phyloP scores from a whole-genome alignment of 2,888 invertebrate genomes.

The Tenthredo notha region DNA sequence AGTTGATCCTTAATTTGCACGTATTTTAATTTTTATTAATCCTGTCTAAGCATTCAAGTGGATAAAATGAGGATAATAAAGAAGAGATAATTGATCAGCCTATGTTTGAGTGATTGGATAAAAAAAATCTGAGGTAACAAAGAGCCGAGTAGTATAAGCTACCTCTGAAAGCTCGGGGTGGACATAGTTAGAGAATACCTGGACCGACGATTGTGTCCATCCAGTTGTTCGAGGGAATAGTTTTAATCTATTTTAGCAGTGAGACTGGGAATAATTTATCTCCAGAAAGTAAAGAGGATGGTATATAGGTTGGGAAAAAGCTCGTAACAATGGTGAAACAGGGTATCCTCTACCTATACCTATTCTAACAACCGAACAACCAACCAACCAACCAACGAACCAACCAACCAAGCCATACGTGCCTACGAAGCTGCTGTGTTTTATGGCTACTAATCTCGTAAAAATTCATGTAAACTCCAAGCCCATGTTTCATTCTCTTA shows the following conservation, averaged over 20 bases:
- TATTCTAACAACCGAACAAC: background rate
- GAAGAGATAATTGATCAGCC: background rate
- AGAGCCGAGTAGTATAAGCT: background rate
- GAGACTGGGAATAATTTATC: constrained; percentile 37
- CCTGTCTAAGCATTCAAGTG: background rate
- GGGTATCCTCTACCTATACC: background rate
- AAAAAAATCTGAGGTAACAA: background rate
- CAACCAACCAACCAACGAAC: background rate
- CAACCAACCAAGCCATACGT: constrained; percentile 61
- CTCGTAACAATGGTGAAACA: constrained; percentile 38
- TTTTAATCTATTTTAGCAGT: constrained; percentile 26
- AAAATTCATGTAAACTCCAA: constrained; percentile 73
- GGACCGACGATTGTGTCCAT: background rate
- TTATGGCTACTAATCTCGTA: constrained; percentile 74
- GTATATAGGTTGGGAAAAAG: background rate
- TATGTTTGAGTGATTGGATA: background rate
- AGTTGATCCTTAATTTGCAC: too few species aligned
- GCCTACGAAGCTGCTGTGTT: constrained; percentile 70
- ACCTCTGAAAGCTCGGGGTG: background rate
- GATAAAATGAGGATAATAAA: background rate
- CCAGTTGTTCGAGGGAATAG: background rate
- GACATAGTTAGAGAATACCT: background rate
- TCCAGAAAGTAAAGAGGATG: background rate
- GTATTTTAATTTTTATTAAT: too few species aligned
- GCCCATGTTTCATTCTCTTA: constrained; percentile 67